Base-by-base conservation (phyloP, 2,797 vertebrate species). In the Heteromormyrus szaboi region DNA sequence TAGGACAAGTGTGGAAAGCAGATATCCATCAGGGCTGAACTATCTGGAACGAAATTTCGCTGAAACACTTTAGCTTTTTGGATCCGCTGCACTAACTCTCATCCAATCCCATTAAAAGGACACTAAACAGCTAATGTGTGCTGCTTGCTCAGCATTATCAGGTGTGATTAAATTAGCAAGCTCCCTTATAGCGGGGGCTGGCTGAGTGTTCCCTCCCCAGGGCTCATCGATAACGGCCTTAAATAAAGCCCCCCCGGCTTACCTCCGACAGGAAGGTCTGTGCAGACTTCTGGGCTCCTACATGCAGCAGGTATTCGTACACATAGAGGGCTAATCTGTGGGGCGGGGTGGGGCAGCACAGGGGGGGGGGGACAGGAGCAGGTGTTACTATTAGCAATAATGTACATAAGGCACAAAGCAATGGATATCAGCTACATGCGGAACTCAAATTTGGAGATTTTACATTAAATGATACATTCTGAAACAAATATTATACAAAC, bases 231-330 rank as follows among this genome's bases (percentile, higher is more conserved):
- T 72, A 89, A 68, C 44, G 62, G 44, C 56, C 83, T 22, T 25
- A 83, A 44, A 88, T 84, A 86, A 87, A 19, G 44, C 86, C 56
- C 37, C 29, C 41, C 33, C 12, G 25, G 83, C 97, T 91, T 95
- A 97, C 97, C 97, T 97, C 97, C 93, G 97, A 97, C 91, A 97
- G 95, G 95, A 97, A 97, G 0, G 97, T 97, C 93, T 97, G 97
- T 87, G 97, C 97, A 48, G 97, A 97, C 94, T 97, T 97, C 95
- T 97, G 97, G 90, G 97, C 97, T 95, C 97, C 97, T 94, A 97
- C 96, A 94, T 97, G 97, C 91, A 97, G 96, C 95, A 97, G 95
- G 94, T 97, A 97, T 91, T 97, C 97, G 93, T 97, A 97, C 90
- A 97, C 97, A 29, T 97, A 97, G 89, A 97, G 95, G 89, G 97